These are phyloP conservation scores for Drosophila limbata DNA, from an alignment of 2,888 invertebrate species.

Conservation along the genomic window DNA sequence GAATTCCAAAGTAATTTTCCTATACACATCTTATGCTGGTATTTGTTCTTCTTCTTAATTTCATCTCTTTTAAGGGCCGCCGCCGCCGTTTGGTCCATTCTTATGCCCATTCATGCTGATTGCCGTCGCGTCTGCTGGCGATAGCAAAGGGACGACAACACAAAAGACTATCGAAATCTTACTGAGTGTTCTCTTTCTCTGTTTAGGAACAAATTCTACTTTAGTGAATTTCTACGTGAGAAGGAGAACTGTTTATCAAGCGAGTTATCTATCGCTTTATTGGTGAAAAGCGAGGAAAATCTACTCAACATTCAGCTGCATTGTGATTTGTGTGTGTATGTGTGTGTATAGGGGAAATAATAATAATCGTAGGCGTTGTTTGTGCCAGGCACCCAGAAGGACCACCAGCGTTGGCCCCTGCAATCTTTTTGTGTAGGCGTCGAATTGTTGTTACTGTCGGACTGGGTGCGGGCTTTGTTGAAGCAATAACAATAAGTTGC, in stretches of 20 bases:
- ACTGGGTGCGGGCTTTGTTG: slow-evolving; percentile 48
- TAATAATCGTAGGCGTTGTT: slow-evolving; percentile 51
- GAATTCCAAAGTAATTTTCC: slow-evolving; percentile 75
- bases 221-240: slow-evolving; percentile 58
- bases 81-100: slow-evolving; percentile 38
- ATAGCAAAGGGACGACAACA: slow-evolving; percentile 47
- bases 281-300: slow-evolving; percentile 65
- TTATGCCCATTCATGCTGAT: slow-evolving; percentile 72
- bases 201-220: slow-evolving; percentile 39
- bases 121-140: slow-evolving; percentile 67
- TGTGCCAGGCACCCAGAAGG: slow-evolving; percentile 32
- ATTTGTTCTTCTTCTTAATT: slow-evolving; percentile 31
- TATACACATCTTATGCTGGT: slow-evolving; percentile 35
- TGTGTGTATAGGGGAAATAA: slow-evolving; percentile 23
- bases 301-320: slow-evolving; percentile 39
- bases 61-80: slow-evolving; percentile 57
- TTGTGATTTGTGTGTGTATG: slow-evolving; percentile 2
- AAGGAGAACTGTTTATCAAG: slow-evolving; percentile 70
- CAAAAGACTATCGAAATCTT: slow-evolving; percentile 48
- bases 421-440: slow-evolving; percentile 39
- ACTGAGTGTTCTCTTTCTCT: slow-evolving; percentile 22
- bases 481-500: slow-evolving; percentile 55
- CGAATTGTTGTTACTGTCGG: slow-evolving; percentile 3
- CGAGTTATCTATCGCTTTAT: slow-evolving; percentile 67
- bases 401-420: slow-evolving; percentile 50